Percentiles rank a stretch among this genome's conserved stretches.
Conservation (phyloP, 1,140 invertebrate species). For the Scaptomyza hsui region DNA sequence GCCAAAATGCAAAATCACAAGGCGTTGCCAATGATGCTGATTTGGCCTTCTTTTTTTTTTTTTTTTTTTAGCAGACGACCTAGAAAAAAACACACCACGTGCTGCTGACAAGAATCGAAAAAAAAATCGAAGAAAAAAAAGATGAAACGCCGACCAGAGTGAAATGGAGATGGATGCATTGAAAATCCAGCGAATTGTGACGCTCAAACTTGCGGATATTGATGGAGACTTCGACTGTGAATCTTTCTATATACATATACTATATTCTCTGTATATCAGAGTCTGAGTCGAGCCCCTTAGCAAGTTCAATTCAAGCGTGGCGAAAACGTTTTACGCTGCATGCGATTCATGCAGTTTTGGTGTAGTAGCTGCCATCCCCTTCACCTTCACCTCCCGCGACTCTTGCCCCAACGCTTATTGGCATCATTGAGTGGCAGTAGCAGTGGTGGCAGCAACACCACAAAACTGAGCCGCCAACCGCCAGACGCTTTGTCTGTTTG, state of each 20-base stretch:
- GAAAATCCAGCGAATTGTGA: conserved; percentile 64
- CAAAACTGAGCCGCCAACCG: conserved; percentile 63
- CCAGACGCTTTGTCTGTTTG: conserved; percentile 47
- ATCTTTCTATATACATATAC: conserved; percentile 16
- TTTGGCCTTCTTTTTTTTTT: conserved; percentile 1
- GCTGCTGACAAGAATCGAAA: conserved; percentile 24
- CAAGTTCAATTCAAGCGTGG: conserved; percentile 68
- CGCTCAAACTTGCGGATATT: conserved; percentile 53
- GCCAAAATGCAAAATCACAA: conserved; percentile 18
- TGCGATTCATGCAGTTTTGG: conserved; percentile 49
- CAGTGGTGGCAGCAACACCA: conserved; percentile 38
- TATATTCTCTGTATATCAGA: conserved; percentile 5
- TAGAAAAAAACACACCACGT: not conserved
- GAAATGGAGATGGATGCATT: conserved; percentile 1
- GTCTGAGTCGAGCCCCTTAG: conserved; percentile 14
- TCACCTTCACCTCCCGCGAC: not conserved
- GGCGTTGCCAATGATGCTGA: conserved; percentile 6
- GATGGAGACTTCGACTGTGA: conserved; percentile 11
- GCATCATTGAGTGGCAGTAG: conserved; percentile 43
- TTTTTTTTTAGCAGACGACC: conserved; percentile 1
- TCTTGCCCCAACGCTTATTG: conserved; percentile 55
- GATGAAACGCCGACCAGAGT: conserved; percentile 21
- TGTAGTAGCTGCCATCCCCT: conserved; percentile 4
- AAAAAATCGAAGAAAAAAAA: conserved; percentile 22
- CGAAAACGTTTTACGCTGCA: conserved; percentile 74